Base-by-base conservation (phyloP, 2,888 invertebrate genomes). In the Coecobrya sp. region DNA sequence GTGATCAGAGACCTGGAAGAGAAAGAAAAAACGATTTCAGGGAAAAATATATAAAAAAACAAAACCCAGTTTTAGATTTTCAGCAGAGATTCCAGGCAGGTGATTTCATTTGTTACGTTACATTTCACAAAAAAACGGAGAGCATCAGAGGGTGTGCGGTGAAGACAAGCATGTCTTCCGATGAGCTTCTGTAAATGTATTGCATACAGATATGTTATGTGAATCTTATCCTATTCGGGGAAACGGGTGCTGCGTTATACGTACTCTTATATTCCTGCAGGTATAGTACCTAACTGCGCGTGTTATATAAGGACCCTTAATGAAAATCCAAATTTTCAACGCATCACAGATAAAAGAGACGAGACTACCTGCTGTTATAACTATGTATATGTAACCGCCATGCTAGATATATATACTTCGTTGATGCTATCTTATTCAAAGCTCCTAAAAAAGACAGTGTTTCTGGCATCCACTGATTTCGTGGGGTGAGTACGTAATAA, bases 1-100 rank as follows among this genome's bases (percentile, higher is more conserved):
- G 96, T 99, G 99, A 96, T 99, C 99, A 89, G 98, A 98, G 94
- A 98, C 98, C 96, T 98, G 98, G 96, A 98, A 87, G 36, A 42
- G 65, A 65, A 76, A 27, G 16, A 52, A 79, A 87, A 52, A 52
- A 70, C 30, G 22, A 68, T 30, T 52, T 36, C 65, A 1, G 8
- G 36, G n/a, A 22, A 62, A 42, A 10, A 2, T 30, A 45, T 7
- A n/a, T 10, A 52, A 55, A 45, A 10, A 16, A 22, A 55, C 55
- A 36, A 55, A 59, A 19, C 19, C 7, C 25, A 68, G 27, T 36
- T 68, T 68, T 11, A 30, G 30, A 30, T 30, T 27, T 68, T 16
- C 68, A 68, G 30, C 30, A 68, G 19, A 55, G 16, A 30, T 81
- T 81, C 55, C 4, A 52, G 13, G n/a, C 81, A 52, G 52, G 55